Base-by-base conservation (phyloP, 2,888 invertebrate species). In the Aphidius colemani region DNA sequence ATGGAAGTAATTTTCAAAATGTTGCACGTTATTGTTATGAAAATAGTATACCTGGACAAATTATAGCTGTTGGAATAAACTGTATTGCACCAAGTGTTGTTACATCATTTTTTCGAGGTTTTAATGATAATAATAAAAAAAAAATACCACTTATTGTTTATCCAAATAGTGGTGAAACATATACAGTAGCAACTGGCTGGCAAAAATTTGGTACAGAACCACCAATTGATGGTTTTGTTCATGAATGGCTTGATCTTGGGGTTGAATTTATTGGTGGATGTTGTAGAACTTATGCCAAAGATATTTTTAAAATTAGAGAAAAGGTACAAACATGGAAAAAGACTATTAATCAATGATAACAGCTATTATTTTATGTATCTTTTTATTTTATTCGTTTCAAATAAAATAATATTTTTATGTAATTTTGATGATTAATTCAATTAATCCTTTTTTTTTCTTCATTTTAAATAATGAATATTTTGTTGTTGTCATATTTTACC, bases 91-190 rank as follows among this genome's bases (percentile, higher is more conserved):
- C 93, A 1, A 80, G 85, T 70, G 84, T 86, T 71, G 87, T 92
- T 6, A 84, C 86, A 13, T 77, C 86, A 1, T 82, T 93, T 41
- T 82, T 92, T 56, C 81, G 84, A 66, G 83, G 84, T 55, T 78
- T 88, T 69, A 87, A 86, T 86, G 71, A 80, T 82, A 58, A 75
- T 78, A 75, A 79, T 82, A 53, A 69, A 7, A 56, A 80, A 11
- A 80, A 81, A 59, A 86, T 93, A 63, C 92, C 93, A 5, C 84
- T 95, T 60, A 88, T 96, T 66, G 93, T 92, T 41, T 96, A 96
- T 84, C 95, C 96, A 9, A 96, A 96, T 82, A 94, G 93, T 74
- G 96, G 96, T 60, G 93, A 93, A 83, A 87, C 86, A 75, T 93
- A 91, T 84, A 88, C 87, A 74, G 88, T 89, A 63, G 86, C 87